Percentiles rank a stretch among this genome's conserved stretches.
phyloP scores from a whole-genome alignment of 53 echinoderm and acorn worm genomes.

The Paracentrotus lividus region DNA sequence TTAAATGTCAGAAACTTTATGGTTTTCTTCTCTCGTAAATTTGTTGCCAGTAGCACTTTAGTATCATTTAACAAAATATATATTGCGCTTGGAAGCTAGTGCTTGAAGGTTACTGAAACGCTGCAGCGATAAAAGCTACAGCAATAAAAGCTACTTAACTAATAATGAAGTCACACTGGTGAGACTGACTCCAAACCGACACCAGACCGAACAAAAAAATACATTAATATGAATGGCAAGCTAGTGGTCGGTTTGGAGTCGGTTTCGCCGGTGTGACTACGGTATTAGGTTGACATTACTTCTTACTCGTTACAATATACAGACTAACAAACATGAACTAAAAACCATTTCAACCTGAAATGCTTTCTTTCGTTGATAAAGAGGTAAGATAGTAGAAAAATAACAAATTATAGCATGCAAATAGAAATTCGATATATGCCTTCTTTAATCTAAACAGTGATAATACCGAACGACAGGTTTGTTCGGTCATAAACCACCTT shows the following conservation, averaged over 20 bases:
- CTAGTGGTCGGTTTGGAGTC: too few species aligned
- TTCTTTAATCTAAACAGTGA: neutral
- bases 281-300: neutral
- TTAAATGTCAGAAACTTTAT: neutral
- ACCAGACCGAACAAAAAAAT: too few species aligned
- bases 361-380: conserved; percentile 1
- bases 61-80: neutral
- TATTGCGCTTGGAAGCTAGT: neutral
- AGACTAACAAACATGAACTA: neutral
- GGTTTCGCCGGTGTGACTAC: too few species aligned
- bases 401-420: neutral
- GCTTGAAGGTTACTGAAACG: neutral
- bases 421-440: conserved; percentile 9
- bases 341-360: neutral
- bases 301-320: neutral
- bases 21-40: neutral
- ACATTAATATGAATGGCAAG: too few species aligned
- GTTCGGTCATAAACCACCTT: neutral
- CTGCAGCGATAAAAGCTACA: neutral
- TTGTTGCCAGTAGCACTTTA: neutral
- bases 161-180: too few species aligned
- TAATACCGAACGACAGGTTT: neutral
- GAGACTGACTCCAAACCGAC: too few species aligned
- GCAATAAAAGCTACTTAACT: conserved; percentile 30
- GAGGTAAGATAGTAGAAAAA: neutral